These are phyloP conservation scores for Hoplostethus mediterraneus DNA, from an alignment of 2,797 vertebrate genomes.

Conservation along the genomic window DNA sequence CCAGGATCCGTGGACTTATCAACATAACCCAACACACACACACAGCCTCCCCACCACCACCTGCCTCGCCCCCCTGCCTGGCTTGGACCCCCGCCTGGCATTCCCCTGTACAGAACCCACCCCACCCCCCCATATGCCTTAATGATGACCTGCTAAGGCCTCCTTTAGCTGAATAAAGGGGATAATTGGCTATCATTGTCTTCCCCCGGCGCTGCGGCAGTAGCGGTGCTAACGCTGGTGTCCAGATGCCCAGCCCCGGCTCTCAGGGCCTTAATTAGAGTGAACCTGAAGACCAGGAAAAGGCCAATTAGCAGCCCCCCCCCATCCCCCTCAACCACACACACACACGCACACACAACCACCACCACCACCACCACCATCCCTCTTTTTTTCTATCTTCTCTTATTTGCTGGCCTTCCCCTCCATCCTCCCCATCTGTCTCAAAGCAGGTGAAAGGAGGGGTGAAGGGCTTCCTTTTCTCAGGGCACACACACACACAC, in stretches of 20 bases:
- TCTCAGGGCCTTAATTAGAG: conserved; percentile 90
- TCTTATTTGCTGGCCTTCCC: conserved; percentile 5
- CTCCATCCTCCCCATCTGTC: conserved; percentile 85
- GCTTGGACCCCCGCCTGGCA: conserved; percentile 31
- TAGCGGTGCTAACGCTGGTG: conserved; percentile 84
- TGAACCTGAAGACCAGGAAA: conserved; percentile 87
- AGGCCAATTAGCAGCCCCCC: conserved; percentile 84
- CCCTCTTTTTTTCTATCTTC: neutral
- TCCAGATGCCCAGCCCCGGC: conserved; percentile 85
- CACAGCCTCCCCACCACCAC: conserved; percentile 33
- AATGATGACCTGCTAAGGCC: conserved; percentile 77
- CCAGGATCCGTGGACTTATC: neutral
- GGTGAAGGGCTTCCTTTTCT: conserved; percentile 58
- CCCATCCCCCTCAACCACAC: neutral
- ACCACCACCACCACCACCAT: neutral
- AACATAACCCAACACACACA: conserved; percentile 7
- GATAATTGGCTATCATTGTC: conserved; percentile 85
- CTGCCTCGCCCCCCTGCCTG: conserved; percentile 11
- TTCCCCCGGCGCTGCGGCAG: conserved; percentile 60
- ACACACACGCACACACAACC: neutral
- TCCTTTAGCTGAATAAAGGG: conserved; percentile 76
- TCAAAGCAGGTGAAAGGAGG: conserved; percentile 82
- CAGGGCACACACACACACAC: conserved; percentile 10
- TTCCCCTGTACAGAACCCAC: conserved; percentile 24
- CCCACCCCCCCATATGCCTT: conserved; percentile 54